phyloP scores from a whole-genome alignment of 2,888 invertebrate species.

The Lochmaea crataegi region DNA sequence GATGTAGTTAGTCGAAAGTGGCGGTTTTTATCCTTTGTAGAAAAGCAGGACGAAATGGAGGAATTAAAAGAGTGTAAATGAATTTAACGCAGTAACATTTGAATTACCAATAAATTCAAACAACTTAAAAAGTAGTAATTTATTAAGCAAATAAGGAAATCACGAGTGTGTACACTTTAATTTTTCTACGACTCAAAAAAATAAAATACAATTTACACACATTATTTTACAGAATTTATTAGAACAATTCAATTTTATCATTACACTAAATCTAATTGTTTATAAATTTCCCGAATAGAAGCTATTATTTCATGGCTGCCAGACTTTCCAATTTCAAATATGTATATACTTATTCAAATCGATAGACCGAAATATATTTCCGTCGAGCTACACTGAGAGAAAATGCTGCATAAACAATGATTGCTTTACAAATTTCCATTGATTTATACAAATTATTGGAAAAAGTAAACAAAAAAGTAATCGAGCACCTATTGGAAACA shows the following conservation, averaged over 20 bases:
- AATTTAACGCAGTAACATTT: no score
- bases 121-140: no score
- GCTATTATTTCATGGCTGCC: slow-evolving; percentile 20
- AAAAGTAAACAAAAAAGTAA: no score
- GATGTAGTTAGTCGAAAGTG: background rate
- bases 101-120: no score
- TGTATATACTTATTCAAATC: slow-evolving; percentile 14
- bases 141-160: no score
- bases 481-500: no score
- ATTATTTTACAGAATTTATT: background rate
- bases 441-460: no score
- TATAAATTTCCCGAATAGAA: slow-evolving; percentile 19
- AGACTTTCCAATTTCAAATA: slow-evolving; percentile 19
- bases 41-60: no score
- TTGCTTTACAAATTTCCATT: no score
- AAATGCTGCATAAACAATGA: background rate
- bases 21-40: background rate
- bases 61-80: no score
- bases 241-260: slow-evolving; percentile 22
- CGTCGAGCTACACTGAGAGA: background rate
- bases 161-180: background rate
- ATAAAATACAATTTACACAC: no score
- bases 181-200: no score
- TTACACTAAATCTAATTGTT: slow-evolving; percentile 23
- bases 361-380: slow-evolving; percentile 12